These are phyloP conservation scores for Anguilla marmorata DNA, from an alignment of 2,797 vertebrate species.

Conservation along the genomic window DNA sequence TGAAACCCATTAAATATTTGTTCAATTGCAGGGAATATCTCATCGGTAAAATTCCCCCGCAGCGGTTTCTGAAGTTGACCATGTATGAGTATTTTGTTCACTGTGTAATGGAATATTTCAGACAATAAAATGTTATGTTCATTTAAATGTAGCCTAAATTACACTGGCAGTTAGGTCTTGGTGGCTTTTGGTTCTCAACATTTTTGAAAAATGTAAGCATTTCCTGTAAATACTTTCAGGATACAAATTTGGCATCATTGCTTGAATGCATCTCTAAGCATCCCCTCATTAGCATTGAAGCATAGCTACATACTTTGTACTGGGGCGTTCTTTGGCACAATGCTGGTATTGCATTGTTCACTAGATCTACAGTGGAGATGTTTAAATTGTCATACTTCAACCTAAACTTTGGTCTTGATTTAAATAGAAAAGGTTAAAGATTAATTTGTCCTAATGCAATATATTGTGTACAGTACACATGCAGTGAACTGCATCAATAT, in stretches of 20 bases:
- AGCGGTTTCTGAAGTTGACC: not conserved
- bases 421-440: not conserved
- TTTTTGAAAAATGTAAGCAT: not conserved
- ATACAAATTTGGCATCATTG: not conserved
- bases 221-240: not conserved
- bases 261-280: not conserved
- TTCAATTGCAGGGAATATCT: not conserved
- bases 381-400: not conserved
- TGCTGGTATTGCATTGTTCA: not conserved
- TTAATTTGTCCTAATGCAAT: not conserved
- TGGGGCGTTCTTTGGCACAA: not conserved
- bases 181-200: not conserved
- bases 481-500: not conserved
- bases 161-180: not conserved
- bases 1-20: not conserved
- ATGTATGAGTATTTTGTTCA: constrained; percentile 2
- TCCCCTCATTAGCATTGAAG: not conserved
- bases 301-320: not conserved
- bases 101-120: constrained; percentile 13
- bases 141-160: not conserved
- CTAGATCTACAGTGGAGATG: not conserved
- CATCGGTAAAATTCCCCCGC: not conserved
- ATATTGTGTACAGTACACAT: not conserved
- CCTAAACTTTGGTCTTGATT: not conserved
- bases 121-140: constrained; percentile 4